Evolutionary conservation across 1,140 invertebrate species (phyloP).

Genomic region (Bursaphelenchus mucronatus): DNA sequence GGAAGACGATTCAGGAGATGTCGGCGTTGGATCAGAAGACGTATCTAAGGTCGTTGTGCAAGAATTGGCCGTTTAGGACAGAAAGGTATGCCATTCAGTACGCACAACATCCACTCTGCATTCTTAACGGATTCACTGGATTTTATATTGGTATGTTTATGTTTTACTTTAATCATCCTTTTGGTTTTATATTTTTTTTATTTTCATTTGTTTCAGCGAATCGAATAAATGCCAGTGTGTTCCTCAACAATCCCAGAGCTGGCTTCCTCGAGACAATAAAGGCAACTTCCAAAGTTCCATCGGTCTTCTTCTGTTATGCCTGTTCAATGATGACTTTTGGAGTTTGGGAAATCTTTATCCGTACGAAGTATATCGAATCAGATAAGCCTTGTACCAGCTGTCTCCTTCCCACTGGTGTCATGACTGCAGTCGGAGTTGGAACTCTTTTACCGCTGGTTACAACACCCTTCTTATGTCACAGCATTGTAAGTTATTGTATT

Average conservation of each 20-base stretch:
- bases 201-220: constrained; percentile 1
- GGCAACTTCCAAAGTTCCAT: neutral
- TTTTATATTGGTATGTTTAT: constrained; percentile 1
- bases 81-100: constrained; percentile 17
- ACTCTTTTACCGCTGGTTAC: too few species aligned
- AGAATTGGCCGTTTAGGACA: constrained; percentile 23
- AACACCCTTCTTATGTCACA: too few species aligned
- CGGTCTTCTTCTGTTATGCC: neutral
- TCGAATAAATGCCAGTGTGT: neutral
- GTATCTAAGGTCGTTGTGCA: constrained; percentile 11
- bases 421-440: too few species aligned
- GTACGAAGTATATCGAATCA: too few species aligned
- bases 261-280: neutral
- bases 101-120: too few species aligned
- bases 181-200: neutral
- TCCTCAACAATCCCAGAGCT: neutral
- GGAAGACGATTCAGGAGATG: constrained; percentile 18
- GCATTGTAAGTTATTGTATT: too few species aligned
- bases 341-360: too few species aligned
- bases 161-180: neutral
- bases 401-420: too few species aligned
- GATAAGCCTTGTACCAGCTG: too few species aligned
- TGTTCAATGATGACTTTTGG: neutral
- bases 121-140: neutral
- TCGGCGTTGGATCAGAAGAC: constrained; percentile 16